These are phyloP conservation scores for Probaryconus sp. DNA, from an alignment of 1,140 invertebrate genomes.

Conservation along the genomic window DNA sequence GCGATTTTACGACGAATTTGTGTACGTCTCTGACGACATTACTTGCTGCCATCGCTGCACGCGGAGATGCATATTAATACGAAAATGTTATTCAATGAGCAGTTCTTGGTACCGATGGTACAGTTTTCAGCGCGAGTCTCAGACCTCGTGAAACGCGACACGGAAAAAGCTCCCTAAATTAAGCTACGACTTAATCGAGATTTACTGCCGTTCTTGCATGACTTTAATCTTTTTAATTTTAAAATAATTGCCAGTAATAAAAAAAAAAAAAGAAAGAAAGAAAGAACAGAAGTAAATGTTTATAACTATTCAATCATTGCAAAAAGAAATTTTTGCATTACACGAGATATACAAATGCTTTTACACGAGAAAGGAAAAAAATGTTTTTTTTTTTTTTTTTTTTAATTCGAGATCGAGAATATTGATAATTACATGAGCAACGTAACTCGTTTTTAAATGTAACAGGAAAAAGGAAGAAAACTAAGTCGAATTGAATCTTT, in stretches of 20 bases:
- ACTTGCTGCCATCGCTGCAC: slow-evolving; percentile 18
- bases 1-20: slow-evolving; percentile 69
- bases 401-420: slow-evolving; percentile 27
- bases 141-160: background rate
- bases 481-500: slow-evolving; percentile 41
- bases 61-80: slow-evolving; percentile 47
- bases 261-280: too few relatives aligned
- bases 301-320: too few relatives aligned
- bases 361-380: slow-evolving; percentile 24
- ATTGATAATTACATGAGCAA: slow-evolving; percentile 35
- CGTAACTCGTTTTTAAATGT: slow-evolving; percentile 39
- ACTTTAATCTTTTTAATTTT: too few relatives aligned
- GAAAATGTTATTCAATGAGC: slow-evolving; percentile 46
- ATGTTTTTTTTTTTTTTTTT: slow-evolving; percentile 49
- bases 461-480: slow-evolving; percentile 31
- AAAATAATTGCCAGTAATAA: too few relatives aligned
- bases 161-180: slow-evolving; percentile 20
- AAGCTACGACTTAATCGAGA: too few relatives aligned
- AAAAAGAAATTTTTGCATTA: too few relatives aligned
- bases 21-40: slow-evolving; percentile 49
- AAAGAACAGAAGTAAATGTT: too few relatives aligned
- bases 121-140: slow-evolving; percentile 12
- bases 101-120: slow-evolving; percentile 1
- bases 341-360: too few relatives aligned
- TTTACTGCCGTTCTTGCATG: too few relatives aligned